A percentile compares a stretch with the other conserved stretches of the same genome.
phyloP scores from a whole-genome alignment of 1,140 invertebrate species.

The Saccostrea echinata region DNA sequence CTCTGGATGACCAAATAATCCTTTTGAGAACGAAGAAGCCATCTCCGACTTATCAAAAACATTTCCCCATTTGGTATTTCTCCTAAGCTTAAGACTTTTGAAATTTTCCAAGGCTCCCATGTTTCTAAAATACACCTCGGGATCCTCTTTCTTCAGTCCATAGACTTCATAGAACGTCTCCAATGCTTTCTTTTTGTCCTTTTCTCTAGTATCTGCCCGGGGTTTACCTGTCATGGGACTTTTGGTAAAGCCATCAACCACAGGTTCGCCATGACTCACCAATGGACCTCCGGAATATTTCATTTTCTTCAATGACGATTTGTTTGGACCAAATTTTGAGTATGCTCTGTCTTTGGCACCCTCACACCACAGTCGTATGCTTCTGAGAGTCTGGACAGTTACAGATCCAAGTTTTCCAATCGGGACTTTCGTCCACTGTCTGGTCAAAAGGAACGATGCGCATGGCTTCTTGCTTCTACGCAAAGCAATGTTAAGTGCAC shows the following conservation, averaged over 20 bases:
- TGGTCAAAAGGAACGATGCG: slow-evolving; percentile 77
- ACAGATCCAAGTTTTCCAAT: slow-evolving; percentile 71
- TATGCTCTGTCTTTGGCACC: slow-evolving; percentile 73
- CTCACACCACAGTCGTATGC: slow-evolving; percentile 76
- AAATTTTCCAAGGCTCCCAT: slow-evolving; percentile 60
- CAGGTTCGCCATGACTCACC: slow-evolving; percentile 72
- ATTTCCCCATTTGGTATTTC: slow-evolving; percentile 68
- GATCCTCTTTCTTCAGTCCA: slow-evolving; percentile 58
- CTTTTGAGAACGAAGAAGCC: slow-evolving; percentile 32
- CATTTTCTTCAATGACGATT: slow-evolving; percentile 73
- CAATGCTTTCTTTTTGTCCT: slow-evolving; percentile 53
- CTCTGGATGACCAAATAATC: slow-evolving; percentile 3
- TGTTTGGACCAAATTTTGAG: slow-evolving; percentile 69
- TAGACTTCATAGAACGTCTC: slow-evolving; percentile 54
- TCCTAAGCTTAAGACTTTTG: slow-evolving; percentile 63
- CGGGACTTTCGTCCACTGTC: slow-evolving; percentile 77
- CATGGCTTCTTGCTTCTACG: slow-evolving; percentile 73
- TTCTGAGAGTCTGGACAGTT: slow-evolving; percentile 72
- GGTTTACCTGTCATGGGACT: slow-evolving; percentile 76
- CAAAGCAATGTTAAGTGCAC: slow-evolving; percentile 76
- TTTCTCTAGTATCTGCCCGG: slow-evolving; percentile 60
- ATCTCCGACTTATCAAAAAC: slow-evolving; percentile 60
- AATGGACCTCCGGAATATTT: slow-evolving; percentile 69
- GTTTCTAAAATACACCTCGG: slow-evolving; percentile 71
- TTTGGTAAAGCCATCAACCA: slow-evolving; percentile 72